Base-by-base conservation (phyloP, 2,888 invertebrate genomes). In the Agriopis marginaria region DNA sequence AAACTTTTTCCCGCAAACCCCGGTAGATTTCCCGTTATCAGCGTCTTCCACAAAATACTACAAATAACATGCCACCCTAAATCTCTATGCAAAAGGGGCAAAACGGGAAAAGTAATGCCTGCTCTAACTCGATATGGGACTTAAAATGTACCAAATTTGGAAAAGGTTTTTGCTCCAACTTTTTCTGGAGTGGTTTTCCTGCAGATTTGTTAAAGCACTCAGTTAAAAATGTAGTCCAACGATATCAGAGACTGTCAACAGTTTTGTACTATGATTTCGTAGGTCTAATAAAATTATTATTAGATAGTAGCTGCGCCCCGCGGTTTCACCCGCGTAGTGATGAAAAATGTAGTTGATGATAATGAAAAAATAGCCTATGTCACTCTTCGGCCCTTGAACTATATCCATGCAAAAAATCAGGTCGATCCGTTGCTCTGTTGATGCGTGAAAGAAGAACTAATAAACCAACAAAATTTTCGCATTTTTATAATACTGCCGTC, bases 51-150 rank as follows among this genome's bases (percentile, higher is more conserved):
- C 61, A 65, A 65, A 69, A 69, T 62, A 62, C 69, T 69, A 65
- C 69, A 69, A 62, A 69, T 69, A 69, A 50, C 61, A 56, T 65
- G 69, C 51, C 69, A 65, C 14, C 61, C 53, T 69, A 65, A 69
- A 56, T 69, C 64, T 69, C 44, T 53, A 23, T 44, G 40, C 47
- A 45, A 61, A 62, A 69, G 17, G 58, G 56, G 53, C n/a, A 58
- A 45, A 56, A 58, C 53, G 56, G 53, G 10, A 58, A 45, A 56
- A 58, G 59, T 61, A 49, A 69, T 40, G 69, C 50, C 45, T 62
- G 75, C 64, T 65, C 66, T 63, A 68, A 70, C 66, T 66, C 70
- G 75, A 75, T 75, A 74, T 54, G 66, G 60, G 68, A 66, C 62
- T 73, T 73, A 71, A 66, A 51, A 63, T 14, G 17, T 1, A 45